phyloP scores from a whole-genome alignment of 1,140 invertebrate species.

The Drepana arcuata region DNA sequence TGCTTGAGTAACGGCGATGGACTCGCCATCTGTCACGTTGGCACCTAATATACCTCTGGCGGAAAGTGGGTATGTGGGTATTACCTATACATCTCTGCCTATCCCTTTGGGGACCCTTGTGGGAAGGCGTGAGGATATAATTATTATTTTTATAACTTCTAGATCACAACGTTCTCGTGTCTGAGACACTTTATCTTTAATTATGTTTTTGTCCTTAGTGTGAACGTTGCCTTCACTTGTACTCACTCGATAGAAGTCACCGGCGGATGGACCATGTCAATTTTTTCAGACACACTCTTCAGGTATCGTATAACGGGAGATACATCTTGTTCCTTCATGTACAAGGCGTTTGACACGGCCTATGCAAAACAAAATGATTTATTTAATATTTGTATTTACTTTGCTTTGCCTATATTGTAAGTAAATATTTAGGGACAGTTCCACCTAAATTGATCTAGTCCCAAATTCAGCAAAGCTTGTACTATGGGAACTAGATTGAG shows the following conservation, averaged over 20 bases:
- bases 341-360: conserved; percentile 28
- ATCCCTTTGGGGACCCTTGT: neutral
- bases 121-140: too few relatives aligned
- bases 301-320: conserved; percentile 27
- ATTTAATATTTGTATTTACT: neutral
- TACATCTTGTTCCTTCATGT: conserved; percentile 36
- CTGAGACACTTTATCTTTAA: neutral
- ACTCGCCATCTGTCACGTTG: too few relatives aligned
- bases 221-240: neutral
- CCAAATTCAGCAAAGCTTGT: too few relatives aligned
- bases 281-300: conserved; percentile 9
- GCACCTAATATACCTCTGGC: too few relatives aligned
- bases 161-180: too few relatives aligned
- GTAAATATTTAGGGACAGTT: too few relatives aligned
- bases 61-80: too few relatives aligned
- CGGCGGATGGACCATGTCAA: conserved; percentile 23
- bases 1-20: too few relatives aligned
- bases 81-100: neutral
- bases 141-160: too few relatives aligned
- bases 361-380: conserved; percentile 10
- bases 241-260: conserved; percentile 43
- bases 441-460: too few relatives aligned
- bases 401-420: neutral
- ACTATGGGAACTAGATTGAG: too few relatives aligned
- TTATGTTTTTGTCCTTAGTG: too few relatives aligned